Evolutionary conservation across 2,113 vertebrate genomes (phyloP), one percentile per base, ranked within the genome.

Genomic region (Elachura formosa): DNA sequence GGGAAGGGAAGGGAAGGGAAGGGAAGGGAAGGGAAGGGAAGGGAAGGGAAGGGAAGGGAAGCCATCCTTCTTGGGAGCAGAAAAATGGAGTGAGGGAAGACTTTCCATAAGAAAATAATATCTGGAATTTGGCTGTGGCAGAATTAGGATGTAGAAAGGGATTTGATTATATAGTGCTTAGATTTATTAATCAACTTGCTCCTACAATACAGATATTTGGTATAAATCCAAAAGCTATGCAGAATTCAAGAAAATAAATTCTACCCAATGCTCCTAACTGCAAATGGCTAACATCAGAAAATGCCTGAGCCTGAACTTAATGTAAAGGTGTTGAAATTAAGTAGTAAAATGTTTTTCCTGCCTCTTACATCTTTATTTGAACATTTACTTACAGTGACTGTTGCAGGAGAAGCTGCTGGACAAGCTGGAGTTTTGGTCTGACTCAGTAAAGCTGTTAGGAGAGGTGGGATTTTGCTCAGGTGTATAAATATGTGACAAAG

Each of bases 11-110:
- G 9, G 41, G 33, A n/a, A 18, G 16, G 31, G 19, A 48, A 46
- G 14, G 18, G 10, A 24, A 31, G 28, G 28, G 11, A 36, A 69
- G 10, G 16, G 26, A 21, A 36, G 18, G 45, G 16, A 43, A 36
- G 11, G 34, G 23, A 36, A 25, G 52, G 51, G 4, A 19, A 51
- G 12, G 23, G 24, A 20, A 48, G 7, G 54, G 9, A 59, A 5
- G 2, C 2, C 8, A 26, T 16, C 1, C 31, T 14, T 36, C 22
- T 41, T 10, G 10, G 12, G 6, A n/a, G 8, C 3, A 23, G 13
- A 10, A 15, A 14, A 59, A 34, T 38, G 16, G 9, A 10, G 9
- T 33, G 17, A 17, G 4, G 6, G 6, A 34, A 33, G 6, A 38
- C 4, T 3, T 66, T 51, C 12, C 9, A 28, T n/a, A 24, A 51